These are phyloP conservation scores for Malurus cyaneus DNA, from an alignment of 2,113 vertebrate genomes.

Conservation along the genomic window DNA sequence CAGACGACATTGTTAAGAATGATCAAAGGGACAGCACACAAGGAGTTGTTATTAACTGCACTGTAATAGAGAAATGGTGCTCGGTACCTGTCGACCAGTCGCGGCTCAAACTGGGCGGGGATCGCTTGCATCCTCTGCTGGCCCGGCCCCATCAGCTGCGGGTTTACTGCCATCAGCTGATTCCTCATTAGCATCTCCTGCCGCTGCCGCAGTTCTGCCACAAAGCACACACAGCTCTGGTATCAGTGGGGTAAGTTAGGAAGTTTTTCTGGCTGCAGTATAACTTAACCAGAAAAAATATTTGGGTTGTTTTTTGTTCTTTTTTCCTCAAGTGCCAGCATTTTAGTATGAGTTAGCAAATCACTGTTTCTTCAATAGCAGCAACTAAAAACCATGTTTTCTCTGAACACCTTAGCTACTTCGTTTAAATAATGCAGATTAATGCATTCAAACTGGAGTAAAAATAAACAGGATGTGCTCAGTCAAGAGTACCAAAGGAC, in stretches of 20 bases:
- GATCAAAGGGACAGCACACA: not conserved
- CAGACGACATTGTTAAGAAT: not conserved
- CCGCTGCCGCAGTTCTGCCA: slow-evolving; percentile 85
- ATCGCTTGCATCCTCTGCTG: slow-evolving; percentile 85
- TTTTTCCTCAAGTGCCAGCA: not conserved
- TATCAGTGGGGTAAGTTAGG: not conserved
- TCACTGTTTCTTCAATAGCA: not conserved
- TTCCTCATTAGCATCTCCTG: slow-evolving; percentile 89
- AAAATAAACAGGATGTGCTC: not conserved
- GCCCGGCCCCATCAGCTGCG: slow-evolving; percentile 80
- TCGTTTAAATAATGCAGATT: not conserved
- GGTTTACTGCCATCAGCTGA: slow-evolving; percentile 85
- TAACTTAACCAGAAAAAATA: not conserved
- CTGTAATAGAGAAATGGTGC: not conserved
- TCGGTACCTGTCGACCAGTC: slow-evolving; percentile 84
- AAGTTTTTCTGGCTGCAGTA: not conserved
- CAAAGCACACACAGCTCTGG: not conserved
- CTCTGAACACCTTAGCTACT: not conserved
- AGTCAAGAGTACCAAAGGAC: not conserved
- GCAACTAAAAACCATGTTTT: not conserved
- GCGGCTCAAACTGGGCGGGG: slow-evolving; percentile 83
- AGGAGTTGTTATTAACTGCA: not conserved
- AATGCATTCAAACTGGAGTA: not conserved
- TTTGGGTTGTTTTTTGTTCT: not conserved
- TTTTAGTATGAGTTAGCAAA: not conserved